phyloP scores from a whole-genome alignment of 2,888 invertebrate species.

The Camptogramma bilineatum region DNA sequence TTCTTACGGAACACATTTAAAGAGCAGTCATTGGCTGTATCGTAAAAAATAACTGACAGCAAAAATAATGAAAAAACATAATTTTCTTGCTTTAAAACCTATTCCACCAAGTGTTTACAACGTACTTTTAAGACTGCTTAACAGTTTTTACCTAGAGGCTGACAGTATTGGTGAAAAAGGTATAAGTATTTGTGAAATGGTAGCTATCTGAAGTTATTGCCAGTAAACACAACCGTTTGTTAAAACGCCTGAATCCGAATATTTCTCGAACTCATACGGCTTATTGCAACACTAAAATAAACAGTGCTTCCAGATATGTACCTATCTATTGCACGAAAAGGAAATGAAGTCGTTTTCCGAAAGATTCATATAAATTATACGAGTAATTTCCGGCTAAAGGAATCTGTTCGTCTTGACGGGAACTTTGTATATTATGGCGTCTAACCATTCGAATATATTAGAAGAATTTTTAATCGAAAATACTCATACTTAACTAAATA shows the following conservation, averaged over 20 bases:
- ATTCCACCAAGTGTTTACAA: background rate
- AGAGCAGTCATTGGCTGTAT: slow-evolving; percentile 76
- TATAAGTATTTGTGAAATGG: slow-evolving; percentile 3
- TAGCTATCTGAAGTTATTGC: slow-evolving; percentile 45
- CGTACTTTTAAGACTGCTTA: background rate
- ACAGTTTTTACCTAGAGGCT: background rate
- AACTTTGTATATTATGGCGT: no score
- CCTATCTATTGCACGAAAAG: background rate
- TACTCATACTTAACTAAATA: no score
- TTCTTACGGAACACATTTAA: slow-evolving; percentile 79
- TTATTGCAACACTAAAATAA: slow-evolving; percentile 39
- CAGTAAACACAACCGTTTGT: slow-evolving; percentile 54
- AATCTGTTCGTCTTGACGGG: no score
- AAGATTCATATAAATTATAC: no score
- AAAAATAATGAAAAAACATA: slow-evolving; percentile 36
- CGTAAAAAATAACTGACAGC: slow-evolving; percentile 45
- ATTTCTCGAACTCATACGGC: background rate
- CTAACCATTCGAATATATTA: no score
- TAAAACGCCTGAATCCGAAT: slow-evolving; percentile 34
- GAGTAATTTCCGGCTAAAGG: no score
- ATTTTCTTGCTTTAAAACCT: background rate
- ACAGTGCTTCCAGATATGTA: slow-evolving; percentile 6
- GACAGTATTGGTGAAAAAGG: background rate
- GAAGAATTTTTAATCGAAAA: no score
- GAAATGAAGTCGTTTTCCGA: no score